Base-by-base conservation (phyloP, 2,797 vertebrate species). In the Diplodus puntazzo region DNA sequence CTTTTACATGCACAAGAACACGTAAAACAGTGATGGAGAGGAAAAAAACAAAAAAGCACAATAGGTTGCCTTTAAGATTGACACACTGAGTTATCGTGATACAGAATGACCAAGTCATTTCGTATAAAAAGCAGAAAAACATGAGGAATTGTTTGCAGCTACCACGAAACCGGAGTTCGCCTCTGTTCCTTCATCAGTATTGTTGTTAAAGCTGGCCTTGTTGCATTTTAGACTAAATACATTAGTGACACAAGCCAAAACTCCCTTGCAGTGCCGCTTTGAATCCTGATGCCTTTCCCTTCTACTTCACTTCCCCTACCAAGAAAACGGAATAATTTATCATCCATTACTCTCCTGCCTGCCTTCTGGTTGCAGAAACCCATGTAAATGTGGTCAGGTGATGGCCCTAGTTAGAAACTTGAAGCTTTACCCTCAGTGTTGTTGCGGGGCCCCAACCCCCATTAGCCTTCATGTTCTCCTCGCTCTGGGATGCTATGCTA, bases 401-500 rank as follows among this genome's bases (percentile, higher is more conserved):
- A 91, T 85, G 81, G 54, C 75, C 61, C 75, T 78, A 60, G 79
- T 84, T 86, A 77, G 88, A 90, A 94, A 92, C 87, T 75, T 87
- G 87, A 93, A 78, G 82, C 90, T 79, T 86, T 88, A 84, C 76
- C 88, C 82, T 89, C 79, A 64, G 83, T 87, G 82, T 89, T 91
- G 84, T 89, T 82, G 73, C 11, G 67, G 83, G 84, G 81, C 86
- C 88, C 84, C 85, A 87, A 81, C 87, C 83, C 87, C 88, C 80
- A 91, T 90, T 89, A 89, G 86, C 88, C 89, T 83, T 88, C 91
- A 87, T 92, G 91, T 94, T 95, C 89, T 91, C 87, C 77, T 86
- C 86, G 78, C 89, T 92, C 83, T 88, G 88, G 83, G 90, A 94
- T 89, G 86, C 86, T 94, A 94, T 94, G 95, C 92, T 94, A 94